Evolutionary conservation across 2,888 invertebrate genomes (phyloP), one percentile per base, ranked within the genome.

Genomic region (Lathronympha strigana): DNA sequence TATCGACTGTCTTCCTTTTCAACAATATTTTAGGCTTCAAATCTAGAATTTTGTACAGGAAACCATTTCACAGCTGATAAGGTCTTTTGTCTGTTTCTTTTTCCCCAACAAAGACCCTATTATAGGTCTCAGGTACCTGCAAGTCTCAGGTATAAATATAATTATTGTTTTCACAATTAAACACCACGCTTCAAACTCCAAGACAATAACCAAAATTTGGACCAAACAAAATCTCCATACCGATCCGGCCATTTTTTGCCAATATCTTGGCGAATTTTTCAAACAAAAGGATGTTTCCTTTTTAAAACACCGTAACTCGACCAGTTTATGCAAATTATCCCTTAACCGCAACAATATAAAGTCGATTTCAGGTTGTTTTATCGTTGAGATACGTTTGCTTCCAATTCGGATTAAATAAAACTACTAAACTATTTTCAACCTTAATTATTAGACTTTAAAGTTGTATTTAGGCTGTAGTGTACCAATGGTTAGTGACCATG

Each of bases 201-300:
- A 31, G 23, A 45, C 43, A 57, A 57, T 38, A 57, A 31, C n/a
- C 31, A 31, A 63, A 57, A 33, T 54, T 54, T 23, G 17, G 23
- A 21, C 33, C 28, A 31, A 47, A 38, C 15, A 21, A 54, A 63
- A 63, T 63, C 57, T 57, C 63, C 40, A 57, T 63, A 50, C 43
- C 28, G 58, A 58, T 36, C 40, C 40, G 21, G 51, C 51, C 58
- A 53, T 45, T 58, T 64, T 64, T 64, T 58, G 43, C 33, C 17
- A 53, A 64, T 60, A 58, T 28, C 58, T 43, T 19, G 5, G 51
- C 64, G 45, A 62, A 62, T 58, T 78, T 85, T 79, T 80, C 81
- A 81, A 82, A 88, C 85, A 88, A 67, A 63, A 67, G 67, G 63
- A 67, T 60, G 63, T 58, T 47, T 47, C 67, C 43, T 47, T 45